Conservation (phyloP, 2,113 vertebrate species). For the Salminus brasiliensis region DNA sequence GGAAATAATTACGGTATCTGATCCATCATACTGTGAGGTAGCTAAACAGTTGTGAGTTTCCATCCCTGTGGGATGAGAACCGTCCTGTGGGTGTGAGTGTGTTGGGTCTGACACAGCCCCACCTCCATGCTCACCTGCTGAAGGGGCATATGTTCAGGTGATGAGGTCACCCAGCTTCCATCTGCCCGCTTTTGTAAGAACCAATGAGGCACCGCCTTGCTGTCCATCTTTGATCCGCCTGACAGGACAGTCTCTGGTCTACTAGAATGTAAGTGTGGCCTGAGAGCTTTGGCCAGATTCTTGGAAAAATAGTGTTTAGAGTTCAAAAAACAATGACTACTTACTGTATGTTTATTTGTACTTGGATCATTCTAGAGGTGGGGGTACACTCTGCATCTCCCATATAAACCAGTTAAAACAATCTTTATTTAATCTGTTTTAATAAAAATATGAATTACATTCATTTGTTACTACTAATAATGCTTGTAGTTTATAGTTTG, state of each 20-base stretch:
- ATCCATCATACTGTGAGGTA: neutral
- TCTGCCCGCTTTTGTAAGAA: conserved; percentile 50
- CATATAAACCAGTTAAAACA: too few species aligned
- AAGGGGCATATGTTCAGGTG: conserved; percentile 62
- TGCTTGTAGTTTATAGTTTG: too few species aligned
- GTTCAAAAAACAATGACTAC: too few species aligned
- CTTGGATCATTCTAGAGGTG: too few species aligned
- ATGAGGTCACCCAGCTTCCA: conserved; percentile 62
- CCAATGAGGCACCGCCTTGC: neutral
- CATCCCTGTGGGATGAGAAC: neutral
- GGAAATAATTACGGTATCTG: neutral
- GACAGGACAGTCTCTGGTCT: neutral
- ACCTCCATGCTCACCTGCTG: conserved; percentile 61
- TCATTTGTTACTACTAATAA: too few species aligned
- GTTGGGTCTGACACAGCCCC: neutral
- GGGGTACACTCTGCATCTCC: too few species aligned
- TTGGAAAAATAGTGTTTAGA: too few species aligned
- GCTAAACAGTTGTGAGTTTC: conserved; percentile 2
- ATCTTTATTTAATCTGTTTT: too few species aligned
- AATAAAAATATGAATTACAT: too few species aligned
- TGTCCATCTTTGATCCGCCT: conserved; percentile 22
- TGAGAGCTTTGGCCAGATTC: neutral
- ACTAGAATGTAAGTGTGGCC: neutral
- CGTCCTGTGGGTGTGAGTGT: neutral
- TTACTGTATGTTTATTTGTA: too few species aligned